Evolutionary conservation across 2,113 vertebrate species (phyloP).

Genomic region (Empidonax alnorum): DNA sequence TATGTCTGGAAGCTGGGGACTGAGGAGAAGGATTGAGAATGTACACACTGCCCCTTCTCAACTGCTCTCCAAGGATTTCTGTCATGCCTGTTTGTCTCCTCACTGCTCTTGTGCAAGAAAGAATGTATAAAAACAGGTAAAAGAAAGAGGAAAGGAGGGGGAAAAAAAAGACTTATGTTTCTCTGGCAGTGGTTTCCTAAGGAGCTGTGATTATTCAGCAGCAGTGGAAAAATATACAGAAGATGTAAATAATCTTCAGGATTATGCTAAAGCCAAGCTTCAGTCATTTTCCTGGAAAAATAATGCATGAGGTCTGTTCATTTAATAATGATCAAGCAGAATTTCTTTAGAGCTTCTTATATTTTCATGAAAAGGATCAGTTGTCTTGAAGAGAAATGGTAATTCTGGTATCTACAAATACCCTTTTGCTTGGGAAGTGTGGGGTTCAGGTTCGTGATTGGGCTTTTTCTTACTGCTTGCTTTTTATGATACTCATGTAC

Average conservation of each 20-base stretch:
- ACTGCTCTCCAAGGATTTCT: background rate
- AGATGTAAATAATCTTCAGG: slow-evolving; percentile 49
- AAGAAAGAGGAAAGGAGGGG: background rate
- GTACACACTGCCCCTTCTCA: background rate
- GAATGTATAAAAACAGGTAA: background rate
- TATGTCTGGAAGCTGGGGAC: background rate
- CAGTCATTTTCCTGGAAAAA: slow-evolving; percentile 13
- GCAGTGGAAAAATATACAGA: slow-evolving; percentile 26
- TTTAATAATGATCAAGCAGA: slow-evolving; percentile 24
- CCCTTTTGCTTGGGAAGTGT: background rate
- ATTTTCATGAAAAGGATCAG: slow-evolving; percentile 38
- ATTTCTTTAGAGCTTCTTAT: slow-evolving; percentile 53
- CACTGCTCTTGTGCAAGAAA: background rate
- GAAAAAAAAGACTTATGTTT: background rate
- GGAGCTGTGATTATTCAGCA: slow-evolving; percentile 30
- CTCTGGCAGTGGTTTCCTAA: background rate
- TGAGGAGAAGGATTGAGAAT: background rate
- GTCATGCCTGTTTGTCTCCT: background rate
- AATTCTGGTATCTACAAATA: slow-evolving; percentile 34
- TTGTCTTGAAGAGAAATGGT: slow-evolving; percentile 46
- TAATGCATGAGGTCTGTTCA: background rate
- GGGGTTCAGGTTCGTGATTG: background rate
- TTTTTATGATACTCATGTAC: background rate
- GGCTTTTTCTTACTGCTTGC: background rate
- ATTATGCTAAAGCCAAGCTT: slow-evolving; percentile 56